Conservation (phyloP, 2,113 vertebrate species). For the Meleagris gallopavo region DNA sequence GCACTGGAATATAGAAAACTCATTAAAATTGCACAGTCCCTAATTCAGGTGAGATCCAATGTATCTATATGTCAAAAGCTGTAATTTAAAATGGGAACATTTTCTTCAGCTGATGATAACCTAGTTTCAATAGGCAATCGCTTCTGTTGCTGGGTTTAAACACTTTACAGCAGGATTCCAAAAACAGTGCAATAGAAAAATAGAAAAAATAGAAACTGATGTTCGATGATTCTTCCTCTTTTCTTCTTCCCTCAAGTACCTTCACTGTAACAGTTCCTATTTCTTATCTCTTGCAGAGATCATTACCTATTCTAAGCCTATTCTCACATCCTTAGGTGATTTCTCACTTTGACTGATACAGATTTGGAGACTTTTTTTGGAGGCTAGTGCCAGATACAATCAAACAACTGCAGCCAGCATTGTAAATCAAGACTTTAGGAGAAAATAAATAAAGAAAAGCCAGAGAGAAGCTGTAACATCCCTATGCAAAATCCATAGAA, state of each 20-base stretch:
- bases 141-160: not conserved
- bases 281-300: not conserved
- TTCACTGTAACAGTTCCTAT: not conserved
- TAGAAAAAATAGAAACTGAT: not conserved
- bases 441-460: not conserved
- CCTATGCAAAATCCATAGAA: not conserved
- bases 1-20: not conserved
- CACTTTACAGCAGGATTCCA: not conserved
- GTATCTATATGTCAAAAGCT: not conserved
- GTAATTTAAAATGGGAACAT: not conserved
- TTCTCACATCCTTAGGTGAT: not conserved
- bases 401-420: not conserved
- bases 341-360: not conserved
- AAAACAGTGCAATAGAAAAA: not conserved
- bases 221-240: not conserved
- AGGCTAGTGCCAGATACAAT: not conserved
- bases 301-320: not conserved
- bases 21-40: not conserved
- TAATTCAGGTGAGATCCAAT: not conserved
- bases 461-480: not conserved
- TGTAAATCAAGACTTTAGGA: not conserved
- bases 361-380: not conserved
- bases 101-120: not conserved
- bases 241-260: not conserved
- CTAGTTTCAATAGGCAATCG: not conserved